Evolutionary conservation across 2,888 invertebrate genomes (phyloP).

Genomic region (Drosophila atripex): DNA sequence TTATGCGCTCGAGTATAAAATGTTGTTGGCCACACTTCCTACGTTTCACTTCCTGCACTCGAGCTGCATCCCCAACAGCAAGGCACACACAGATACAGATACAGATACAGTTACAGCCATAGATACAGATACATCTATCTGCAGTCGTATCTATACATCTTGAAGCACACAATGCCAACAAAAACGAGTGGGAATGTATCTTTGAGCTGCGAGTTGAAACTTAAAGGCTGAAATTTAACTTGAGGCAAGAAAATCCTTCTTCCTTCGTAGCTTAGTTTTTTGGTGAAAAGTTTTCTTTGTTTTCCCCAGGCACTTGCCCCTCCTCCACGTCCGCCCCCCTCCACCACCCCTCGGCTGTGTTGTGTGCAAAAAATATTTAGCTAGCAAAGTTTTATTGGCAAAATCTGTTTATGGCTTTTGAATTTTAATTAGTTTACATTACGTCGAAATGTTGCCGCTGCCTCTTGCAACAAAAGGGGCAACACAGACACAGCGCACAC

Average conservation of each 20-base stretch:
- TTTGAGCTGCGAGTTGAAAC: constrained; percentile 33
- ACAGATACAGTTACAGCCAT: not conserved
- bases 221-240: constrained; percentile 66
- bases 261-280: constrained; percentile 39
- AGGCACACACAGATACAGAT: constrained; percentile 49
- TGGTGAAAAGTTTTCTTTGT: constrained; percentile 71
- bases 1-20: constrained; percentile 81
- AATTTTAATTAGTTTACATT: constrained; percentile 83
- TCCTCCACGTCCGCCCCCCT: not conserved
- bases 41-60: constrained; percentile 79
- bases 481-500: not conserved
- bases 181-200: constrained; percentile 35
- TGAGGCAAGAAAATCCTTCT: constrained; percentile 53
- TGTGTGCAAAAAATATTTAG: constrained; percentile 75
- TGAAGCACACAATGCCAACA: constrained; percentile 60
- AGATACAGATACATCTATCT: constrained; percentile 48
- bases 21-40: constrained; percentile 81
- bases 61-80: constrained; percentile 43
- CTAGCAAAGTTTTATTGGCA: constrained; percentile 83
- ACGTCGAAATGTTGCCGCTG: constrained; percentile 75
- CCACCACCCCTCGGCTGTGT: constrained; percentile 13
- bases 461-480: constrained; percentile 40
- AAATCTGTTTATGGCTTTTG: constrained; percentile 83
- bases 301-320: constrained; percentile 28
- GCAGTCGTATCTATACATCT: constrained; percentile 48